Conservation (phyloP, 2,888 invertebrate species). For the Hypercompe scribonia region DNA sequence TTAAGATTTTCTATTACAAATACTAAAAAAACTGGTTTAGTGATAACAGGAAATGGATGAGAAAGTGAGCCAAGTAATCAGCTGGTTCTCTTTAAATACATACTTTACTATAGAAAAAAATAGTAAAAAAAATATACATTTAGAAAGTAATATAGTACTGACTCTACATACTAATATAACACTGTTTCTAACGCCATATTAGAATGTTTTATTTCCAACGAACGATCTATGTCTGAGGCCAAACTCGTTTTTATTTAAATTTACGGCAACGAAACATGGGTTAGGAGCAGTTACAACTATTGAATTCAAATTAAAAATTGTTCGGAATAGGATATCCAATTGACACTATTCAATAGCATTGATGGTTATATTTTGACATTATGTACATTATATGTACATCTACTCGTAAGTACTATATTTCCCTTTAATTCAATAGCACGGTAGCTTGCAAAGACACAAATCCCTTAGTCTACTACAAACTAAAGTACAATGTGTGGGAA, state of each 20-base stretch:
- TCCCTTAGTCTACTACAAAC: not conserved
- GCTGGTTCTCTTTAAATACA: not conserved
- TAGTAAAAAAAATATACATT: no score
- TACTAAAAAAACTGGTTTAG: not conserved
- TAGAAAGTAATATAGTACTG: no score
- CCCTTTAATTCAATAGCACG: not conserved
- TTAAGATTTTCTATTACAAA: no score
- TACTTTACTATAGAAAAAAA: not conserved
- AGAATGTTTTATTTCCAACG: no score
- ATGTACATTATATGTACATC: not conserved
- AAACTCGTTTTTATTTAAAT: not conserved
- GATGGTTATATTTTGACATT: no score
- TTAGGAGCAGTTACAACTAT: not conserved
- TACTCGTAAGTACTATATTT: not conserved
- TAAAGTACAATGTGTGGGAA: not conserved
- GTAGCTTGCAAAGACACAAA: not conserved
- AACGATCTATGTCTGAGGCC: no score
- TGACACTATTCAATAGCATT: not conserved
- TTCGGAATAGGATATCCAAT: not conserved
- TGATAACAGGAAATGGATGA: not conserved
- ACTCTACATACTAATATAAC: not conserved
- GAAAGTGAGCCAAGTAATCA: not conserved
- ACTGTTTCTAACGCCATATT: no score
- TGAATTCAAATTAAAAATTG: not conserved
- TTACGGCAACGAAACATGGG: not conserved